Evolutionary conservation across 2,797 vertebrate genomes (phyloP).

Genomic region (Danio albolineatus): DNA sequence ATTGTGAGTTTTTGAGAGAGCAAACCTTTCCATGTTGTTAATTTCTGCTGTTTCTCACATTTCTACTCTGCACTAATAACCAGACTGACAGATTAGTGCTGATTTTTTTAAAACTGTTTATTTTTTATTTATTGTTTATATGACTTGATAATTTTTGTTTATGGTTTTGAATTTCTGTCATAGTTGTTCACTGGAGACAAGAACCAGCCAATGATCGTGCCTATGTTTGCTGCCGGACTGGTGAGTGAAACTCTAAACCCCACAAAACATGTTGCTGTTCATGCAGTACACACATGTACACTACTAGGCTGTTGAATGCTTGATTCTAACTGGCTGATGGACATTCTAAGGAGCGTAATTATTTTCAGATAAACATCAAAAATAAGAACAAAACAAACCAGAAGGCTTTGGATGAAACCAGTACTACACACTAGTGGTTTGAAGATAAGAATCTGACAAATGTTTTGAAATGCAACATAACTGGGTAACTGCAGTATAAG

Average conservation of each 20-base stretch:
- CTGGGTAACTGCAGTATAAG: too few relatives aligned
- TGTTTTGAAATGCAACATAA: too few relatives aligned
- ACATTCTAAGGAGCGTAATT: too few relatives aligned
- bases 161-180: slow-evolving; percentile 58
- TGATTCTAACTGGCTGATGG: too few relatives aligned
- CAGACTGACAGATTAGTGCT: neutral
- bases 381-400: too few relatives aligned
- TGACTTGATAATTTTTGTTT: neutral
- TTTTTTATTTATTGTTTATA: slow-evolving; percentile 2
- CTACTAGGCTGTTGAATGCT: too few relatives aligned
- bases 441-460: too few relatives aligned
- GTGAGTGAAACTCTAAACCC: slow-evolving; percentile 76
- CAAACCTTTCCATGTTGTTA: neutral
- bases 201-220: slow-evolving; percentile 89
- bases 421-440: too few relatives aligned
- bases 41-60: neutral
- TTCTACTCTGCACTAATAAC: neutral
- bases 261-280: neutral
- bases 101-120: neutral
- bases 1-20: slow-evolving; percentile 83
- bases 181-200: slow-evolving; percentile 91
- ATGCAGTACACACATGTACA: too few relatives aligned
- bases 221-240: slow-evolving; percentile 90
- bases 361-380: too few relatives aligned
- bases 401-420: too few relatives aligned